These are phyloP conservation scores for Phengaris arion DNA, from an alignment of 2,888 invertebrate species.

Conservation along the genomic window DNA sequence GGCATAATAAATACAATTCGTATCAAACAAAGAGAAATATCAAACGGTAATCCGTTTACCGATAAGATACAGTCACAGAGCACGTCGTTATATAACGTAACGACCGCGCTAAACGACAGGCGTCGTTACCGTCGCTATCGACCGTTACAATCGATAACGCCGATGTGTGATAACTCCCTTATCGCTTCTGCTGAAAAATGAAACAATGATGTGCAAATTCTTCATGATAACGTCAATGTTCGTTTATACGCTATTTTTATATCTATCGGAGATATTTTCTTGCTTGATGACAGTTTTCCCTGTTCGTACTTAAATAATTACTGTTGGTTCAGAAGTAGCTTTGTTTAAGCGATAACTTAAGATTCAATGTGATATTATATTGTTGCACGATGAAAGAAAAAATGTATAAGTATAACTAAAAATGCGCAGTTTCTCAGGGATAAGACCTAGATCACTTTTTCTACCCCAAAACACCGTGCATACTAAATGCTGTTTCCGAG, in stretches of 20 bases:
- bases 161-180: background rate
- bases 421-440: too few relatives aligned
- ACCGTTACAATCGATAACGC: constrained; percentile 45
- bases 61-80: constrained; percentile 19
- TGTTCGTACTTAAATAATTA: background rate
- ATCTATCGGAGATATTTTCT: background rate
- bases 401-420: too few relatives aligned
- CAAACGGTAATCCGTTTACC: constrained; percentile 22
- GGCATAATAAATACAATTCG: background rate
- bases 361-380: too few relatives aligned
- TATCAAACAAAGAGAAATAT: constrained; percentile 9
- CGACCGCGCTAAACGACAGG: constrained; percentile 47
- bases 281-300: background rate
- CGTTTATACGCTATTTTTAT: background rate
- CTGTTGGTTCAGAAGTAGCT: too few relatives aligned
- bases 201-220: background rate
- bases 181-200: background rate
- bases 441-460: too few relatives aligned
- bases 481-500: too few relatives aligned
- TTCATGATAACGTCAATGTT: constrained; percentile 1
- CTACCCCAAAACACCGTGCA: too few relatives aligned
- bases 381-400: too few relatives aligned
- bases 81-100: constrained; percentile 43
- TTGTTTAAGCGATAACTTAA: too few relatives aligned
- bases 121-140: constrained; percentile 44